Base-by-base conservation (phyloP, 2,888 invertebrate genomes). In the Brenthis hecate region DNA sequence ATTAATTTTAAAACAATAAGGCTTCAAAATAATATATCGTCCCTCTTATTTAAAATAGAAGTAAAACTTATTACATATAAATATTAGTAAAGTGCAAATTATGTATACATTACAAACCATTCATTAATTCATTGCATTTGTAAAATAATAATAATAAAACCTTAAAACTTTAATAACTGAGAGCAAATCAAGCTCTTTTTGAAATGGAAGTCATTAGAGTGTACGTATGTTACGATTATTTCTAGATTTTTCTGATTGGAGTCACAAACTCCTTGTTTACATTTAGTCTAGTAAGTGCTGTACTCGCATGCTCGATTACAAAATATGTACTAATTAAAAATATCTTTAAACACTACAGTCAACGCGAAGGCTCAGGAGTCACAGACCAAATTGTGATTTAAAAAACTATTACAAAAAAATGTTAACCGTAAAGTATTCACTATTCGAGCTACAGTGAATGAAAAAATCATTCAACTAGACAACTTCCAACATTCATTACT, bases 201-300 rank as follows among this genome's bases (percentile, higher is more conserved):
- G n/a, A 14, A 60, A 60, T 50, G 50, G 8, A 60, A 60, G 14
- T 50, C 32, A 50, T 16, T 16, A 50, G n/a, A n/a, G 50, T 50
- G 13, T 50, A 28, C 23, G 3, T 28, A 47, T 50, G n/a, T 28
- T 50, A 4, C n/a, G 50, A 28, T 50, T 43, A 60, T 50, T 60
- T 28, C 32, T 32, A 50, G 8, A 50, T 48, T 60, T 14, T 60
- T 54, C 50, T 32, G 16, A 64, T 19, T 62, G 60, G 36, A 60
- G 60, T 60, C 60, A 60, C 60, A 60, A 60, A 60, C 50, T 43
- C 60, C 56, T 89, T 89, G 89, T 90, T 90, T 88, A 89, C 89
- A 90, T 86, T 89, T 83, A 84, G 85, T 85, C 60, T 68, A 55
- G 16, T 61, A 69, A 64, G 66, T 66, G 61, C 70, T 81, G 74